These are phyloP conservation scores for Styela clava DNA, from an alignment of 23 tunicate genomes.

Conservation along the genomic window DNA sequence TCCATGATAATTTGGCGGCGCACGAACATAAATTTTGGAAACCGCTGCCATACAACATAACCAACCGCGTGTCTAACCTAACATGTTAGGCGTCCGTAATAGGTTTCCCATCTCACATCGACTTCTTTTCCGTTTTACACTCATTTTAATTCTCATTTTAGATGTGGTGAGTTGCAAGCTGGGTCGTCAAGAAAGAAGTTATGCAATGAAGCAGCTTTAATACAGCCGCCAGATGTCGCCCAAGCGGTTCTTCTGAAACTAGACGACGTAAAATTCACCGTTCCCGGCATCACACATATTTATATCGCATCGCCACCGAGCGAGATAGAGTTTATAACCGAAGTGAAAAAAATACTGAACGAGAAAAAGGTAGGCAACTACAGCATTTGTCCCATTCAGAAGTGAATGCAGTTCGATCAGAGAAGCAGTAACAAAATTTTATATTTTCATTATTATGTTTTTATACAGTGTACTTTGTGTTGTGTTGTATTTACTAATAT, in stretches of 20 bases:
- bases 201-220: conserved; percentile 3
- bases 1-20: too few species aligned
- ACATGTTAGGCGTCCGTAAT: too few species aligned
- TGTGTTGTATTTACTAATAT: too few species aligned
- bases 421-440: too few species aligned
- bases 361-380: neutral
- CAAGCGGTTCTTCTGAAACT: conserved; percentile 16
- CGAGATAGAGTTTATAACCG: neutral
- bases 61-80: too few species aligned
- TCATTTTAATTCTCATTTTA: neutral
- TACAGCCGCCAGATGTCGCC: conserved; percentile 24
- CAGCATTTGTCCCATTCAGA: neutral
- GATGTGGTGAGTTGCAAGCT: neutral
- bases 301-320: conserved; percentile 39
- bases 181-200: neutral
- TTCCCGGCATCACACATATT: neutral
- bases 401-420: neutral
- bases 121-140: too few species aligned
- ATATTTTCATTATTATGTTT: too few species aligned
- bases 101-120: too few species aligned
- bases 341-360: neutral
- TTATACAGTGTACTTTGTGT: too few species aligned
- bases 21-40: too few species aligned
- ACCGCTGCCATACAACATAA: too few species aligned
- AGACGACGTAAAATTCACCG: neutral